phyloP scores from a whole-genome alignment of 2,797 vertebrate species.

The Atherinosoma microstoma region DNA sequence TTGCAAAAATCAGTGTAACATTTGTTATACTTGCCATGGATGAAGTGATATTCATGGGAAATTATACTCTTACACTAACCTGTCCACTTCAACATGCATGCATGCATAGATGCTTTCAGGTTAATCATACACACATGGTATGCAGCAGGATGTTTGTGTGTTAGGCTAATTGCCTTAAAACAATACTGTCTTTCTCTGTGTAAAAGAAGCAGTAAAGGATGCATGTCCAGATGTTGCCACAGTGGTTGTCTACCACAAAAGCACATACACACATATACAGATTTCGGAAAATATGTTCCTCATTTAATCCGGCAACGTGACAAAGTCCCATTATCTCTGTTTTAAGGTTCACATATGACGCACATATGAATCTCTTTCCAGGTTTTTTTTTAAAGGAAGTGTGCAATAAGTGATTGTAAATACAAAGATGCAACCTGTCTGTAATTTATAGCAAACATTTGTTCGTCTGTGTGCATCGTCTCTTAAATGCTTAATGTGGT shows the following conservation, averaged over 20 bases:
- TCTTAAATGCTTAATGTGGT: slow-evolving; percentile 34
- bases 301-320: slow-evolving; percentile 78
- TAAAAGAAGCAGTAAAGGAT: slow-evolving; percentile 70
- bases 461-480: slow-evolving; percentile 21
- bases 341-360: slow-evolving; percentile 56
- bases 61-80: slow-evolving; percentile 19
- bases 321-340: slow-evolving; percentile 76
- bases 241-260: slow-evolving; percentile 56
- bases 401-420: slow-evolving; percentile 6
- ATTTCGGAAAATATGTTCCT: slow-evolving; percentile 78
- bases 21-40: neutral
- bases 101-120: slow-evolving; percentile 26
- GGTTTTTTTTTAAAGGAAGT: slow-evolving; percentile 17
- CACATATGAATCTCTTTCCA: slow-evolving; percentile 64
- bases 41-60: slow-evolving; percentile 4
- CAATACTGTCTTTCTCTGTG: slow-evolving; percentile 84
- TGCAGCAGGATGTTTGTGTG: slow-evolving; percentile 64
- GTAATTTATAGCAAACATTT: slow-evolving; percentile 31
- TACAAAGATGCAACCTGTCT: slow-evolving; percentile 29
- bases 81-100: slow-evolving; percentile 20
- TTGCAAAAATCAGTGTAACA: neutral
- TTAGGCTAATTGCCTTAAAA: slow-evolving; percentile 75
- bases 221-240: slow-evolving; percentile 81
- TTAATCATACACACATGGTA: slow-evolving; percentile 27
- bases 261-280: slow-evolving; percentile 13